Percentiles rank a stretch among this genome's conserved stretches.
These are phyloP conservation scores for Craterocephalus amniculus DNA, from an alignment of 2,797 vertebrate genomes.

Conservation along the genomic window DNA sequence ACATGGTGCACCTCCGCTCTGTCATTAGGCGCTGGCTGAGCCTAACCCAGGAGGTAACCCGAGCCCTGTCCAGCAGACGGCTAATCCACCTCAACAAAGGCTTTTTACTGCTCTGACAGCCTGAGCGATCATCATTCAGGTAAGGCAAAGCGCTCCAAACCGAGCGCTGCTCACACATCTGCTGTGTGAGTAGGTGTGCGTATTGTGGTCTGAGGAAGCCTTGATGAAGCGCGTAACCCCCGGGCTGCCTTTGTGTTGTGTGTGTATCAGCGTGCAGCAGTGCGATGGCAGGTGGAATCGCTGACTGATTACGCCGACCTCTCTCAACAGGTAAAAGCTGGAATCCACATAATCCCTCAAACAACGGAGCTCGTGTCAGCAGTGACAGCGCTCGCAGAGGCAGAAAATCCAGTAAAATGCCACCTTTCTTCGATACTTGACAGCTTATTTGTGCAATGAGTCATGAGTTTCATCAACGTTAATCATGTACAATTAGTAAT, in stretches of 20 bases:
- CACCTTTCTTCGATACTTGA: background rate
- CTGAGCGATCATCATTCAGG: slow-evolving; percentile 63
- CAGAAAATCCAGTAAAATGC: slow-evolving; percentile 1
- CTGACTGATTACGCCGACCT: slow-evolving; percentile 61
- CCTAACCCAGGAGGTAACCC: slow-evolving; percentile 53
- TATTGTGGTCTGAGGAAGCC: slow-evolving; percentile 36
- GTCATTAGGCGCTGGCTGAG: slow-evolving; percentile 53
- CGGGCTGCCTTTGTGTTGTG: slow-evolving; percentile 1
- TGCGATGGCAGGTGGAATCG: background rate
- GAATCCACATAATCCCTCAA: slow-evolving; percentile 71
- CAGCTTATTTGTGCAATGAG: slow-evolving; percentile 7
- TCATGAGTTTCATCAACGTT: slow-evolving; percentile 2
- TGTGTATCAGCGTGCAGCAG: slow-evolving; percentile 14
- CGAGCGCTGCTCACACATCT: slow-evolving; percentile 60
- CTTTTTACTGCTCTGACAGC: slow-evolving; percentile 53
- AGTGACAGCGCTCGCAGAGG: slow-evolving; percentile 44
- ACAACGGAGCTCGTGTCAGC: slow-evolving; percentile 54
- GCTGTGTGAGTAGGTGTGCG: slow-evolving; percentile 57
- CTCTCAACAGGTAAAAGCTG: slow-evolving; percentile 65
- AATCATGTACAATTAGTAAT: background rate
- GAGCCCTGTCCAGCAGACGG: slow-evolving; percentile 38
- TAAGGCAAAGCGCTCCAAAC: slow-evolving; percentile 59
- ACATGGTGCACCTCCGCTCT: slow-evolving; percentile 48
- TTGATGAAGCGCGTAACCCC: slow-evolving; percentile 43
- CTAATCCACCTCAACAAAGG: slow-evolving; percentile 72